phyloP scores from a whole-genome alignment of 1,140 invertebrate genomes.

The Galleria mellonella region DNA sequence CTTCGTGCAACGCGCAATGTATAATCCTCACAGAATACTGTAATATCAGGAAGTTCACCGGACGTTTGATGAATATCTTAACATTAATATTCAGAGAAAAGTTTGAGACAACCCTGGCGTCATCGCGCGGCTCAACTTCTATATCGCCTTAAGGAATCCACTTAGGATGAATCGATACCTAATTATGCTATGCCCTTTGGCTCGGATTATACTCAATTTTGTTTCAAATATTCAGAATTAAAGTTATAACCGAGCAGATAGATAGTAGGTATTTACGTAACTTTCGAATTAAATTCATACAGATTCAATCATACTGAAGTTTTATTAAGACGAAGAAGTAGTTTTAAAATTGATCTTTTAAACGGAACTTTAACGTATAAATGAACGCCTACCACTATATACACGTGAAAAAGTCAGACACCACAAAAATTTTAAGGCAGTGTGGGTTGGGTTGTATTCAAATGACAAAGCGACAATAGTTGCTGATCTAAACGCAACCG shows the following conservation, averaged over 20 bases:
- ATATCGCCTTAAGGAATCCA: slow-evolving; percentile 42
- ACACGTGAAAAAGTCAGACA: slow-evolving; percentile 11
- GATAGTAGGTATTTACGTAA: too few species aligned
- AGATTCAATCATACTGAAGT: neutral
- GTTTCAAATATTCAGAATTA: too few species aligned
- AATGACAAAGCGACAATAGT: slow-evolving; percentile 39
- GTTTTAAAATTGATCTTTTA: neutral
- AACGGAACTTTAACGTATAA: too few species aligned
- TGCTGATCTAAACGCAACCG: slow-evolving; percentile 14
- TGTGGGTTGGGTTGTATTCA: slow-evolving; percentile 39
- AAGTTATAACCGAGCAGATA: too few species aligned
- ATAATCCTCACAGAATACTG: slow-evolving; percentile 51
- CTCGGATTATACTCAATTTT: slow-evolving; percentile 24
- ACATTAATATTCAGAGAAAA: slow-evolving; percentile 47
- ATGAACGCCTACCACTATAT: slow-evolving; percentile 4
- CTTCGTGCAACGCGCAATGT: slow-evolving; percentile 20
- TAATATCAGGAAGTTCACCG: slow-evolving; percentile 34
- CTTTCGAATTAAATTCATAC: too few species aligned
- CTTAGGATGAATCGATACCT: slow-evolving; percentile 49
- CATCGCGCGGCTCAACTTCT: slow-evolving; percentile 28
- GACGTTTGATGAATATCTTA: slow-evolving; percentile 39
- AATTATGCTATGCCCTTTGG: slow-evolving; percentile 28
- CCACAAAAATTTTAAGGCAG: slow-evolving; percentile 28
- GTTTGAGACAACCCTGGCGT: slow-evolving; percentile 27
- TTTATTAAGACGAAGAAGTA: too few species aligned